A percentile compares a stretch with the other conserved stretches of the same genome.
These are phyloP conservation scores for Xiphorhynchus erythropygius DNA, from an alignment of 2,797 vertebrate species.

Conservation along the genomic window DNA sequence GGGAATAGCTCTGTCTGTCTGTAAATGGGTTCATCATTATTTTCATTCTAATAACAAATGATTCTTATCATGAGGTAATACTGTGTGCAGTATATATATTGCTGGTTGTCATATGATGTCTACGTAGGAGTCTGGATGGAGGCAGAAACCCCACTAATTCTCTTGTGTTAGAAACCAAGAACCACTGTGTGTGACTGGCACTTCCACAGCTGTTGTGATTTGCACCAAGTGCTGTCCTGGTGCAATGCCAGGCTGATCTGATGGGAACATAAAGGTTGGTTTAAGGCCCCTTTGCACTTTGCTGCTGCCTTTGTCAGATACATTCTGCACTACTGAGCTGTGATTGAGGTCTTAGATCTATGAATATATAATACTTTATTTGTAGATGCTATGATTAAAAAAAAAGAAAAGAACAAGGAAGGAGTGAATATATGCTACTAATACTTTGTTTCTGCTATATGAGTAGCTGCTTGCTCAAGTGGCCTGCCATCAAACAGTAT, in stretches of 20 bases:
- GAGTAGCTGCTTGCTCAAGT: constrained; percentile 47
- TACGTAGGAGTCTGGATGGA: not conserved
- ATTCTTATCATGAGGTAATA: not conserved
- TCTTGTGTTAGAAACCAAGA: not conserved
- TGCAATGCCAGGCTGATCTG: not conserved
- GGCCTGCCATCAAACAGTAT: constrained; percentile 46
- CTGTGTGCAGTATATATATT: not conserved
- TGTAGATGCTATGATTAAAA: not conserved
- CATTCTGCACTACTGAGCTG: not conserved
- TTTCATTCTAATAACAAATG: not conserved
- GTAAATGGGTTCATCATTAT: not conserved
- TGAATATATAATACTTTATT: constrained; percentile 21
- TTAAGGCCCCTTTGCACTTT: not conserved
- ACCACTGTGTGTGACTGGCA: not conserved
- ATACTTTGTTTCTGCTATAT: constrained; percentile 39
- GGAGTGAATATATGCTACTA: constrained; percentile 15
- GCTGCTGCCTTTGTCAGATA: not conserved
- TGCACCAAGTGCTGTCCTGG: not conserved
- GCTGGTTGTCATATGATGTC: not conserved
- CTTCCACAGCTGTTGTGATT: not conserved
- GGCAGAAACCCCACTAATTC: not conserved
- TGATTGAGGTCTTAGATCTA: not conserved
- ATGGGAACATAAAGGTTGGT: not conserved
- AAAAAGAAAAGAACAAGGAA: not conserved
- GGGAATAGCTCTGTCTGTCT: not conserved